These are phyloP conservation scores for Hyposmocoma kahamanoa DNA, from an alignment of 1,140 invertebrate genomes.

Conservation along the genomic window DNA sequence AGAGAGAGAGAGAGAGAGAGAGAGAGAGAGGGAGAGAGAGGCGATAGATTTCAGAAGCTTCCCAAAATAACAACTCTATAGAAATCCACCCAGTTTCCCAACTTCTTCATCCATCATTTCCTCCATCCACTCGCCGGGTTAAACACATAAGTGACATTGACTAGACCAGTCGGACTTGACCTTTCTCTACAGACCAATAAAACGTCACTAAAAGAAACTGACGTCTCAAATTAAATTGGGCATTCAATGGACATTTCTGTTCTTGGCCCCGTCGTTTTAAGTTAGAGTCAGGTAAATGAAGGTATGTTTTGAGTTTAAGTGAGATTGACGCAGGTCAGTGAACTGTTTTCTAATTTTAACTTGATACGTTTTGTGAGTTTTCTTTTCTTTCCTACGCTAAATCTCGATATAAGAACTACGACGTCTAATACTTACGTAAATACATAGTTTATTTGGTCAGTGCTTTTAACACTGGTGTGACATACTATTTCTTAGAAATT, in stretches of 20 bases:
- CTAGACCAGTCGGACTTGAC: constrained; percentile 39
- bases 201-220: constrained; percentile 15
- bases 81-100: constrained; percentile 25
- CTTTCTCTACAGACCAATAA: constrained; percentile 22
- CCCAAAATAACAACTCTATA: constrained; percentile 33
- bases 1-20: no score
- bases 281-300: constrained; percentile 52
- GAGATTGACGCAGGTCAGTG: no score
- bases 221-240: constrained; percentile 38
- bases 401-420: no score
- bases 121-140: constrained; percentile 68
- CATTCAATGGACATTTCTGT: constrained; percentile 26
- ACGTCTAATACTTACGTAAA: no score
- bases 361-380: no score
- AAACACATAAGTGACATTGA: constrained; percentile 72
- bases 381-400: no score
- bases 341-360: no score
- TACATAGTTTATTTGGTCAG: no score
- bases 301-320: constrained; percentile 56
- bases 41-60: no score
- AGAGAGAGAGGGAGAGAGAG: no score
- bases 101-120: constrained; percentile 63
- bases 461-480: no score
- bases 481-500: no score
- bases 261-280: constrained; percentile 36